Conservation (phyloP, 2,888 invertebrate genomes). For the Maniola hyperantus region DNA sequence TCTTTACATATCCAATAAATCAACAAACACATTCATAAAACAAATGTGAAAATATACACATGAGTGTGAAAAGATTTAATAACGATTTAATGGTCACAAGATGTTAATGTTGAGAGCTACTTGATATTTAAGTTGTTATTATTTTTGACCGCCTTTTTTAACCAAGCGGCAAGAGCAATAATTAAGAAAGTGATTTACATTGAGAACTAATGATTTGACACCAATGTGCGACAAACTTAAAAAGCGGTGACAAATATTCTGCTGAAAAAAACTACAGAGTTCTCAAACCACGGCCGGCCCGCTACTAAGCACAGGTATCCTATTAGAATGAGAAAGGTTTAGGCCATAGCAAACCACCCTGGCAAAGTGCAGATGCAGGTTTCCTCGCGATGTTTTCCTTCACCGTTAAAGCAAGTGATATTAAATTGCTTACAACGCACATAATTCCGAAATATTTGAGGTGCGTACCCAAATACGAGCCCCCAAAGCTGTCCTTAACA, state of each 20-base stretch:
- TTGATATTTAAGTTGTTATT: constrained; percentile 1
- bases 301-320: too few relatives aligned
- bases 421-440: too few relatives aligned
- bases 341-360: too few relatives aligned
- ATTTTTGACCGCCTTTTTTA: background rate
- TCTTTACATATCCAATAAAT: background rate
- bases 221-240: background rate
- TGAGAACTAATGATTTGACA: background rate
- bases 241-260: background rate
- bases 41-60: constrained; percentile 16
- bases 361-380: too few relatives aligned
- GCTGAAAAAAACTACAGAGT: background rate
- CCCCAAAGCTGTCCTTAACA: too few relatives aligned
- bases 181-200: background rate
- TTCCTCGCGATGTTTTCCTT: too few relatives aligned
- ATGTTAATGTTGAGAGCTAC: constrained; percentile 2
- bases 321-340: too few relatives aligned
- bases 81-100: constrained; percentile 9
- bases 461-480: too few relatives aligned
- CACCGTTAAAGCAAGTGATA: too few relatives aligned
- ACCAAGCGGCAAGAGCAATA: background rate
- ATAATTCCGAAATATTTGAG: too few relatives aligned
- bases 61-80: constrained; percentile 12
- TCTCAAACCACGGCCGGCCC: too few relatives aligned
- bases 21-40: constrained; percentile 17